phyloP scores from a whole-genome alignment of 2,888 invertebrate genomes.

The Conops quadrifasciatus region DNA sequence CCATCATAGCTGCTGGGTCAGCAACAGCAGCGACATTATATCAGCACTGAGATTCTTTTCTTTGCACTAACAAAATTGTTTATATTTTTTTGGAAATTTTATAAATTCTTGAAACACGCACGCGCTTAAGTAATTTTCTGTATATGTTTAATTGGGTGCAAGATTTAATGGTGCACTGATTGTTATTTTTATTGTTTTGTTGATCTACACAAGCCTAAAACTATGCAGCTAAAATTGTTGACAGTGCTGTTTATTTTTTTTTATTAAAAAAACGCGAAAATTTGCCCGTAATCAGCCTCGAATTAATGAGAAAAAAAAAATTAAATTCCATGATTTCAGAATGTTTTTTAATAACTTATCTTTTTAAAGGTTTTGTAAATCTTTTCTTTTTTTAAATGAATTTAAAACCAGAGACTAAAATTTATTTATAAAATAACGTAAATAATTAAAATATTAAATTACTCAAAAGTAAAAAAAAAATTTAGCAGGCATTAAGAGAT shows the following conservation, averaged over 20 bases:
- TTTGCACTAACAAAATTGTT: slow-evolving; percentile 15
- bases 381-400: no score
- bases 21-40: slow-evolving; percentile 25
- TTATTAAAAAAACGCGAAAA: slow-evolving; percentile 43
- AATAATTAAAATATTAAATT: no score
- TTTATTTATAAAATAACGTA: no score
- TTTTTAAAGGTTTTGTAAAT: background rate
- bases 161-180: background rate
- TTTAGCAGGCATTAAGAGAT: no score
- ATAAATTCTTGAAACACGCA: no score
- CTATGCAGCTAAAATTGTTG: slow-evolving; percentile 29
- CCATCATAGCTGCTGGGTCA: slow-evolving; percentile 67
- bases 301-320: slow-evolving; percentile 8
- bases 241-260: slow-evolving; percentile 16
- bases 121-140: no score
- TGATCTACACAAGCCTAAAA: slow-evolving; percentile 32
- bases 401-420: no score
- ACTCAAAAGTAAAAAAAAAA: no score
- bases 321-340: slow-evolving; percentile 15
- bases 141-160: background rate
- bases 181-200: background rate
- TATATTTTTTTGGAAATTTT: no score
- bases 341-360: background rate
- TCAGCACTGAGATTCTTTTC: background rate
- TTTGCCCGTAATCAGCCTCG: slow-evolving; percentile 46